Evolutionary conservation across 2,113 vertebrate species (phyloP), one percentile per base, ranked within the genome.

Genomic region (Sylvia atricapilla): DNA sequence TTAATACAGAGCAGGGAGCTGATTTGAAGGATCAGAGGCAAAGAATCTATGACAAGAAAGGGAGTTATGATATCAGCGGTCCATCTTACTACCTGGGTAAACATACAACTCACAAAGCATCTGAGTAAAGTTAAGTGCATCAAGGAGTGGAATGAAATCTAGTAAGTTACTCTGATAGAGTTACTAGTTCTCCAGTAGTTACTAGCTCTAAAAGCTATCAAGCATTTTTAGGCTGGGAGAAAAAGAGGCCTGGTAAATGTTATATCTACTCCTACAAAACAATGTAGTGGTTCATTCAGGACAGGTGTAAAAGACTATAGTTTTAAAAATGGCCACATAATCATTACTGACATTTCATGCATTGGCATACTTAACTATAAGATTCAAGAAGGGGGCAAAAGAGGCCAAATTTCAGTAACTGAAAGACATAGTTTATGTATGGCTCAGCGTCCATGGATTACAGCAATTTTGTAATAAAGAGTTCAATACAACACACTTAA

Each of bases 341-440:
- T 64, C 39, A 62, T 58, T 56, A 91, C 7, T 47, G 33, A 52
- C 16, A 47, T 39, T 63, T 44, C 30, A 55, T 13, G 27, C 19
- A 81, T 0, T 77, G 46, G 24, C 50, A 83, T 30, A 73, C 0
- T 0, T 21, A 66, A 56, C 33, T 52, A 64, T 1, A 15, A 13
- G 16, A 41, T 37, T 67, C 43, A 81, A 27, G 27, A 91, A 80
- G 17, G 11, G 10, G 28, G 9, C 25, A 49, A 62, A 69, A 91
- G 37, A 62, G 8, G 15, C 22, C 31, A 25, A 37, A 60, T 44
- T 78, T 47, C 75, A 72, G 10, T 23, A 64, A 79, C 31, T 6
- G 35, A 41, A 77, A 76, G 1, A 44, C 23, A 69, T 0, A 0
- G 24, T 56, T 94, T 60, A 72, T 24, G 10, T 53, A 56, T n/a